These are phyloP conservation scores for Sphinx pinastri DNA, from an alignment of 2,888 invertebrate genomes.

Conservation along the genomic window DNA sequence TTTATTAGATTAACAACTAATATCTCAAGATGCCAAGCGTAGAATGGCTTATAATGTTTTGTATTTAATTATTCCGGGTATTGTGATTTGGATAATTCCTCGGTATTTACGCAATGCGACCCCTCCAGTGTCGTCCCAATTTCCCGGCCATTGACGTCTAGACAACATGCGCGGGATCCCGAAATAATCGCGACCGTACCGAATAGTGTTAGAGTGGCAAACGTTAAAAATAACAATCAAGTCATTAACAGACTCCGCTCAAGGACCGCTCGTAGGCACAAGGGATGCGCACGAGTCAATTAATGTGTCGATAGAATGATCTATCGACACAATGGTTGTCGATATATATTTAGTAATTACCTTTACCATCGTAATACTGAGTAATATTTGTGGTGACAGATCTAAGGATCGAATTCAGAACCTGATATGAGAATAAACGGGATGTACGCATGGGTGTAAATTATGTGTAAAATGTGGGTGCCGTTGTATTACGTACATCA, in stretches of 20 bases:
- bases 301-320: neutral
- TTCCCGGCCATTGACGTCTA: slow-evolving; percentile 37
- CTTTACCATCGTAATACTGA: too few species aligned
- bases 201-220: slow-evolving; percentile 30
- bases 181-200: slow-evolving; percentile 27
- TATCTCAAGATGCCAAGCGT: too few species aligned
- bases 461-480: neutral
- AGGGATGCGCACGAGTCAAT: slow-evolving; percentile 18
- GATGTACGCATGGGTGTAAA: neutral
- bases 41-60: too few species aligned
- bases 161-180: slow-evolving; percentile 23
- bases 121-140: slow-evolving; percentile 28
- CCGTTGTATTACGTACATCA: neutral
- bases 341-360: neutral
- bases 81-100: too few species aligned
- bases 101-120: neutral
- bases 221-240: slow-evolving; percentile 39
- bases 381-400: too few species aligned
- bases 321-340: neutral
- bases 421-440: too few species aligned
- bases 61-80: too few species aligned
- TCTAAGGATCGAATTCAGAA: too few species aligned
- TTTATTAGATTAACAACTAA: neutral
- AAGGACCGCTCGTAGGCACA: slow-evolving; percentile 34
- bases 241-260: slow-evolving; percentile 35